Evolutionary conservation across 2,888 invertebrate genomes (phyloP).

Genomic region (Mythimna pallens): DNA sequence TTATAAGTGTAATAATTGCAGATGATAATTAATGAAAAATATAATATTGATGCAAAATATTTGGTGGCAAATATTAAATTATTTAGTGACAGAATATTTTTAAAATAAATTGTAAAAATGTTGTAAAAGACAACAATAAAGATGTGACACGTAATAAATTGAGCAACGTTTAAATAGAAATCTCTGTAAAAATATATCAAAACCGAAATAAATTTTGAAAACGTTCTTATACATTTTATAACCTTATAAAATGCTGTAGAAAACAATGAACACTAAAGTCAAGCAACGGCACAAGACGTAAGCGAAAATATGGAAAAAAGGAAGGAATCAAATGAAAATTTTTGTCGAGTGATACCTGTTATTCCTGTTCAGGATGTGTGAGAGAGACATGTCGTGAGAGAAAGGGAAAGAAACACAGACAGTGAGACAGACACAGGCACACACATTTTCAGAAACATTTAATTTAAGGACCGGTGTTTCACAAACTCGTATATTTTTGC

Average conservation of each 20-base stretch:
- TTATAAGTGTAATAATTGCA: slow-evolving; percentile 37
- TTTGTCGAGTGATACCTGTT: slow-evolving; percentile 88
- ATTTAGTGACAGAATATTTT: neutral
- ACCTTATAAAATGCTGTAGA: slow-evolving; percentile 42
- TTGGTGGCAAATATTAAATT: slow-evolving; percentile 25
- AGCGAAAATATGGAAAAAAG: slow-evolving; percentile 79
- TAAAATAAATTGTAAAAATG: slow-evolving; percentile 29
- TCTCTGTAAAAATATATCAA: slow-evolving; percentile 7
- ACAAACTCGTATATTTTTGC: slow-evolving; percentile 37
- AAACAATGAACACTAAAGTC: slow-evolving; percentile 66
- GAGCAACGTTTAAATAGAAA: slow-evolving; percentile 6
- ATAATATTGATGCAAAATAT: slow-evolving; percentile 10
- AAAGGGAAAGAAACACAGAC: slow-evolving; percentile 90
- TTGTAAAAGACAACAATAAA: slow-evolving; percentile 20
- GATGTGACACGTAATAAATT: slow-evolving; percentile 6
- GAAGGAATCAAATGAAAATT: slow-evolving; percentile 75
- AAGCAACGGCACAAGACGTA: slow-evolving; percentile 87
- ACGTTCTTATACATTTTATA: slow-evolving; percentile 41
- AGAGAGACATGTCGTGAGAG: slow-evolving; percentile 89
- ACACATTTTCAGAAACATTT: slow-evolving; percentile 75
- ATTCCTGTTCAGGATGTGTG: slow-evolving; percentile 89
- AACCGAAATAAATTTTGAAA: slow-evolving; percentile 32
- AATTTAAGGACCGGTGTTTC: slow-evolving; percentile 48
- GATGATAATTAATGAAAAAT: slow-evolving; percentile 24
- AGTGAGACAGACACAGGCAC: slow-evolving; percentile 90